Evolutionary conservation across 2,888 invertebrate species (phyloP).

Genomic region (Oasisia sp.): DNA sequence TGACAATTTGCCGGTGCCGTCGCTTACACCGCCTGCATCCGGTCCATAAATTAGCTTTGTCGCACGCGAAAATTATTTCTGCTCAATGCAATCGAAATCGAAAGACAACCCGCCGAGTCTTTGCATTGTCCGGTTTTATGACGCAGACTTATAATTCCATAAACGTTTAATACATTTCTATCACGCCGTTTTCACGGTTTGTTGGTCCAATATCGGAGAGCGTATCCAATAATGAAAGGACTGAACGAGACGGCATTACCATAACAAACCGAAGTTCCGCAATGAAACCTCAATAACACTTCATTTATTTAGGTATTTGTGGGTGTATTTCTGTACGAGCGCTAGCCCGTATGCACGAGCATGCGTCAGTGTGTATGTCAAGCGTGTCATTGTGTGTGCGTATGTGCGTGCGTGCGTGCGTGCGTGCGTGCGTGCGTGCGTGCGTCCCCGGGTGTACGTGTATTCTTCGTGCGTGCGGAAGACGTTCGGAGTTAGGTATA

Average conservation of each 20-base stretch:
- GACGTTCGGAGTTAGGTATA: no score
- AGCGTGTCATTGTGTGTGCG: no score
- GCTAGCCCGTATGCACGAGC: no score
- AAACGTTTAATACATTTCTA: slow-evolving; percentile 9
- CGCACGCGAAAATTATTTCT: slow-evolving; percentile 2
- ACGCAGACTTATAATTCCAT: not conserved
- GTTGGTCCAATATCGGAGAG: not conserved
- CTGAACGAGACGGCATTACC: not conserved
- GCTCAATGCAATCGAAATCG: not conserved
- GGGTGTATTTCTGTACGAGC: not conserved
- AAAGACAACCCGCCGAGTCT: not conserved
- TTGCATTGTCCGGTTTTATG: slow-evolving; percentile 4
- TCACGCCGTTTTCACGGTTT: not conserved
- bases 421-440: no score
- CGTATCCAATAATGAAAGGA: not conserved
- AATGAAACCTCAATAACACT: not conserved
- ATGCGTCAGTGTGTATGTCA: no score
- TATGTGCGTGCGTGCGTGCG: no score
- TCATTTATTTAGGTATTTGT: not conserved
- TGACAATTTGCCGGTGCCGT: not conserved
- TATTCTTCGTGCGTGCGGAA: no score
- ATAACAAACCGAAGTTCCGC: not conserved
- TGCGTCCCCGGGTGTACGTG: no score
- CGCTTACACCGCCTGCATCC: not conserved
- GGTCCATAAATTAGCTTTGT: slow-evolving; percentile 10